Base-by-base conservation (phyloP, 2,888 invertebrate species). In the Drosophila incognita region DNA sequence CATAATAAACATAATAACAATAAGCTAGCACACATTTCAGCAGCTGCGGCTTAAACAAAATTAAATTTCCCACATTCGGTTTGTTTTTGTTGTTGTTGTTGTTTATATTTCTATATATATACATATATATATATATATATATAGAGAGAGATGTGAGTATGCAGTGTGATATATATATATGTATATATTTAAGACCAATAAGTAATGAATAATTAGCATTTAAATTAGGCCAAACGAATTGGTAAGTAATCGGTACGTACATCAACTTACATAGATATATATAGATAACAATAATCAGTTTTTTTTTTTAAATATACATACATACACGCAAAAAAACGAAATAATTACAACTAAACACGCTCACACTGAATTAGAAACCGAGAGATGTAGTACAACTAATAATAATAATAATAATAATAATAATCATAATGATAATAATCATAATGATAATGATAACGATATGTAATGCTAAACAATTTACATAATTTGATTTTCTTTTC, bases 381-480 rank as follows among this genome's bases (percentile, higher is more conserved):
- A 62, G 35, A 49, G n/a, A 61, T 62, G 65, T 73, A 64, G 52
- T 65, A 69, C 29, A 66, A 62, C 76, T 62, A 57, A 57, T 24
- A 24, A 54, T 54, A 51, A 51, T 29, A 52, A 29, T 51, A 21
- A 54, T 40, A 40, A 27, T 49, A 29, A 24, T 48, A 51, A 53
- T 54, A 18, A 56, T 54, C 4, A 38, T 38, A 21, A 21, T 40
- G 29, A 27, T 49, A n/a, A 24, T 48, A 51, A 53, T 54, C 6
- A 56, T 54, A 8, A 38, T 38, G 27, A 53, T 53, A 24, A 69
- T 74, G 56, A 76, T 74, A 82, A 84, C 81, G 78, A 71, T 65
- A 65, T 69, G 31, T 71, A 72, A 77, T 77, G 63, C 52, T 69
- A 74, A 87, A 77, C 73, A 81, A 69, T 77, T 83, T 77, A 83